Base-by-base conservation (phyloP, 2,888 invertebrate genomes). In the Ormyrus pomaceus region DNA sequence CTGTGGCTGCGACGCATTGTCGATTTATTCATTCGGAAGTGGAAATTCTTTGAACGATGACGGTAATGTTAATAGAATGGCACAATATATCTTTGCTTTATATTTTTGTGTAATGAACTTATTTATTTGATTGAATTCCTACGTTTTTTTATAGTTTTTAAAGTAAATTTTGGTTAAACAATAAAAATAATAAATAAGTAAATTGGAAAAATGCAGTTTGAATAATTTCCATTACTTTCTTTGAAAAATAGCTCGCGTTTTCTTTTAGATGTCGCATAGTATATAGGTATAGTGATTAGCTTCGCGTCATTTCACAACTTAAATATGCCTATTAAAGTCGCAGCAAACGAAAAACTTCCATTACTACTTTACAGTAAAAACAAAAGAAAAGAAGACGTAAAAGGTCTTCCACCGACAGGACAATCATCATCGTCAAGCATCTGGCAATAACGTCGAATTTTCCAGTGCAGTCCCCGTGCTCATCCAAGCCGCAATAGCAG, bases 401-500 rank as follows among this genome's bases (percentile, higher is more conserved):
- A 34, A 34, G 34, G 7, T 64, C 64, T 73, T 74, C 5, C 74
- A 74, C 56, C n/a, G 46, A 50, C 5, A 8, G 11, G 1, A 55
- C 59, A 45, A 65, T 46, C 46, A 73, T 19, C 8, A 34, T 4
- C 48, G 56, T 10, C 48, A 58, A 65, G 66, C n/a, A 55, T 64
- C 34, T 55, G 46, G 10, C 46, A 50, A 10, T 46, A 7, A 13
- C 55, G 61, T 46, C 11, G 66, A 78, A 55, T 66, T 78, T 73
- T 78, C 68, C 72, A 11, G 5, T 34, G 5, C 5, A 51, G 11
- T 34, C 34, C 50, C 51, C 58, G 19, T 51, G 50, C 65, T 56
- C 58, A 19, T 34, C 68, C 45, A 55, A 69, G 50, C 62, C 58
- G 46, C 64, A 69, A 62, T 13, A 62, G 56, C 46, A 62, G 76